Conservation (phyloP, 2,888 invertebrate genomes). For the Meliscaeva auricollis region DNA sequence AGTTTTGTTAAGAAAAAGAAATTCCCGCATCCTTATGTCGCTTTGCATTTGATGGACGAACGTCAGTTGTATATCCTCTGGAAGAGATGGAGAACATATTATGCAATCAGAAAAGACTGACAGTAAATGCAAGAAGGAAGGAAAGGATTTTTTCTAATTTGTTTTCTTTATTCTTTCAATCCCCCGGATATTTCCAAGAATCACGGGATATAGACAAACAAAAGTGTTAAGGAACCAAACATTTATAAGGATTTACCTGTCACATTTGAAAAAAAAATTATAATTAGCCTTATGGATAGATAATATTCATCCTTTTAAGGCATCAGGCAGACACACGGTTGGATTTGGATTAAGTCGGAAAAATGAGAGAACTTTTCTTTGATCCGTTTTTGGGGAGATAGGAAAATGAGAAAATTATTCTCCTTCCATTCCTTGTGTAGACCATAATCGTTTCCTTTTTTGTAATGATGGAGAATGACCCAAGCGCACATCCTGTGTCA, state of each 20-base stretch:
- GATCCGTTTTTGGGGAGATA: conserved; percentile 16
- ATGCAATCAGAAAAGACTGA: conserved; percentile 47
- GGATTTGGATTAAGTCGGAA: not conserved
- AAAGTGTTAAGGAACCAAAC: conserved; percentile 17
- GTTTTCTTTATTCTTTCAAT: no score
- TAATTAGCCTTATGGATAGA: conserved; percentile 44
- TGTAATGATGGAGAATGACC: not conserved
- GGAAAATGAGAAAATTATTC: conserved; percentile 11
- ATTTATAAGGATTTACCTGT: conserved; percentile 72
- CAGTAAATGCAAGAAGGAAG: conserved; percentile 42
- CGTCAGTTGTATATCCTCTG: conserved; percentile 43
- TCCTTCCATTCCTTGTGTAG: not conserved
- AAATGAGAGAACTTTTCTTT: conserved; percentile 17
- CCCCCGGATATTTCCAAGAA: conserved; percentile 61
- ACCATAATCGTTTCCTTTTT: conserved; percentile 13
- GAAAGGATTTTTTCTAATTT: conserved; percentile 64
- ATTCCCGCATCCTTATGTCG: conserved; percentile 54
- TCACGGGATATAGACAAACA: conserved; percentile 8
- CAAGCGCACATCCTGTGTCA: conserved; percentile 32
- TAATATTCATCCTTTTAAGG: conserved; percentile 30
- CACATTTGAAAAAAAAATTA: conserved; percentile 60
- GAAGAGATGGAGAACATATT: conserved; percentile 39
- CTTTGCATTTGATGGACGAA: conserved; percentile 66
- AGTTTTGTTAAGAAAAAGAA: not conserved
- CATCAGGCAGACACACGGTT: not conserved